Conservation (phyloP, 2,797 vertebrate species). For the Cheirogaleus major region DNA sequence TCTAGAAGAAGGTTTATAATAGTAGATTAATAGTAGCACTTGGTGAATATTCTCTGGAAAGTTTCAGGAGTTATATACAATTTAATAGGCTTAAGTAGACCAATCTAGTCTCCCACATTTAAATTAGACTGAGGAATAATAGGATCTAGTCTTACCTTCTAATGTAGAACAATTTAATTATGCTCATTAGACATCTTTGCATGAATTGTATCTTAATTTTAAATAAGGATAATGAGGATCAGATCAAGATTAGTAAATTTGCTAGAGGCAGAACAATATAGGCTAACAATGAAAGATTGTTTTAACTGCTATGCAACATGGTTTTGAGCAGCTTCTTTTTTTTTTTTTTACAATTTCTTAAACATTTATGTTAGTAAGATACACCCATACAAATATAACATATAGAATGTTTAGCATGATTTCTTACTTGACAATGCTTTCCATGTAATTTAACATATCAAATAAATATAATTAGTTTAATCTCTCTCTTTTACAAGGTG, state of each 20-base stretch:
- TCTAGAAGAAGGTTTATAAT: not conserved
- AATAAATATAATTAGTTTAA: too few relatives aligned
- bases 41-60: not conserved
- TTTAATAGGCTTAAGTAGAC: not conserved
- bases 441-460: too few relatives aligned
- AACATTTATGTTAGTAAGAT: too few relatives aligned
- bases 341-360: too few relatives aligned
- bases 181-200: not conserved
- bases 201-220: conserved; percentile 26
- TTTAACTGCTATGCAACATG: not conserved
- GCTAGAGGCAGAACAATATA: not conserved
- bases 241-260: not conserved
- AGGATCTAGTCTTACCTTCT: not conserved
- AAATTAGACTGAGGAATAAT: conserved; percentile 1
- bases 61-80: not conserved
- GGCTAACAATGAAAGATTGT: not conserved
- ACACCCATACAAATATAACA: too few relatives aligned
- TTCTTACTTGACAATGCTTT: too few relatives aligned
- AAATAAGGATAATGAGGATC: not conserved
- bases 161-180: not conserved
- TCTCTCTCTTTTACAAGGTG: too few relatives aligned
- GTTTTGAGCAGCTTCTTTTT: not conserved
- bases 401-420: too few relatives aligned
- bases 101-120: not conserved
- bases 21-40: not conserved